Percentiles rank a stretch among this genome's conserved stretches.
Conservation (phyloP, 1,140 invertebrate genomes). For the Papilio helenus region DNA sequence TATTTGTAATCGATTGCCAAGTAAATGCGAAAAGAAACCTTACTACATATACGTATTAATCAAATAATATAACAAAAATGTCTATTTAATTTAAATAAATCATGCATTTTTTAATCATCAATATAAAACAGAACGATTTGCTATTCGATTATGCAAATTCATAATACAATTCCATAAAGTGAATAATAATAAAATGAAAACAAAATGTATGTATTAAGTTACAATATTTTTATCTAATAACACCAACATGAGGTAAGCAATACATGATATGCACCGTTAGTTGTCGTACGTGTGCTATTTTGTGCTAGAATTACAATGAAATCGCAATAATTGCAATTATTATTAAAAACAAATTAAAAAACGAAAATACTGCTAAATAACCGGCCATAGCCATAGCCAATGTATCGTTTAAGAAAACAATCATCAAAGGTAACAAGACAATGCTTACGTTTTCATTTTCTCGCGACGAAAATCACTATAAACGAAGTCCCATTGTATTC, state of each 20-base stretch:
- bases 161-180: neutral
- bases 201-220: neutral
- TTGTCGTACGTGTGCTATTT: neutral
- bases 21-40: neutral
- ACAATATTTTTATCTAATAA: neutral
- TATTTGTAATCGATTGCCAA: neutral
- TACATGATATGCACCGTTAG: slow-evolving; percentile 9
- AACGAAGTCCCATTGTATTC: slow-evolving; percentile 66
- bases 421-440: slow-evolving; percentile 50
- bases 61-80: neutral
- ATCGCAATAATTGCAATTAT: neutral
- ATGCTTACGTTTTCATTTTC: slow-evolving; percentile 80
- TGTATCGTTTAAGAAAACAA: slow-evolving; percentile 16
- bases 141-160: neutral
- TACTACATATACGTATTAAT: neutral
- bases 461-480: slow-evolving; percentile 66
- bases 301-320: slow-evolving; percentile 2
- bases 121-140: no score
- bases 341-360: no score
- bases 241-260: slow-evolving; percentile 5
- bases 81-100: neutral
- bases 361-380: no score
- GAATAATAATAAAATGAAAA: neutral
- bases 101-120: neutral
- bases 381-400: no score